phyloP scores from a whole-genome alignment of 2,113 vertebrate genomes.

The Thymallus thymallus region DNA sequence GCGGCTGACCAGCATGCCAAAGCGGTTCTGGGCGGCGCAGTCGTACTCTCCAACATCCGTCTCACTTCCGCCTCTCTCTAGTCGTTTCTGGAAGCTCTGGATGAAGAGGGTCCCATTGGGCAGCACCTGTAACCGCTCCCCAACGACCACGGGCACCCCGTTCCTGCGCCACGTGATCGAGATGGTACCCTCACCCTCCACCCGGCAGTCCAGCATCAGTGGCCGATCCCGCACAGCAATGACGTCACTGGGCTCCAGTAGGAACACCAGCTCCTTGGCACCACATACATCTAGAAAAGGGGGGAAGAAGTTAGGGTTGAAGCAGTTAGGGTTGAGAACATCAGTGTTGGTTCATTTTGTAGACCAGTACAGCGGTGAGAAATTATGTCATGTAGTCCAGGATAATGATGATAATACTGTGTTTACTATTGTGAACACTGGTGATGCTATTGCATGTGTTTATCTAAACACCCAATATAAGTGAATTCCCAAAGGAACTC shows the following conservation, averaged over 20 bases:
- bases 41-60: slow-evolving; percentile 45
- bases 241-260: slow-evolving; percentile 49
- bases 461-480: background rate
- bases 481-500: background rate
- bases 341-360: background rate
- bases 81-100: slow-evolving; percentile 22
- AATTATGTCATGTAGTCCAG: too few species aligned
- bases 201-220: slow-evolving; percentile 52
- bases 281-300: slow-evolving; percentile 22
- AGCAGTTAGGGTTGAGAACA: background rate
- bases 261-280: slow-evolving; percentile 56
- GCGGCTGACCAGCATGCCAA: slow-evolving; percentile 55
- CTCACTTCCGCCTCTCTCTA: slow-evolving; percentile 3
- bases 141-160: slow-evolving; percentile 24
- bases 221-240: slow-evolving; percentile 45
- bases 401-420: too few species aligned
- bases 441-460: too few species aligned
- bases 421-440: too few species aligned
- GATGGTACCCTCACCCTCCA: slow-evolving; percentile 47
- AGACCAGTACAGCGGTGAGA: too few species aligned
- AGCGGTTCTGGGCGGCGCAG: slow-evolving; percentile 53
- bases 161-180: slow-evolving; percentile 54
- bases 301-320: too few species aligned
- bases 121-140: slow-evolving; percentile 28
- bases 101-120: slow-evolving; percentile 54